phyloP scores from a whole-genome alignment of 2,888 invertebrate species.

The Bruchidius siliquastri region DNA sequence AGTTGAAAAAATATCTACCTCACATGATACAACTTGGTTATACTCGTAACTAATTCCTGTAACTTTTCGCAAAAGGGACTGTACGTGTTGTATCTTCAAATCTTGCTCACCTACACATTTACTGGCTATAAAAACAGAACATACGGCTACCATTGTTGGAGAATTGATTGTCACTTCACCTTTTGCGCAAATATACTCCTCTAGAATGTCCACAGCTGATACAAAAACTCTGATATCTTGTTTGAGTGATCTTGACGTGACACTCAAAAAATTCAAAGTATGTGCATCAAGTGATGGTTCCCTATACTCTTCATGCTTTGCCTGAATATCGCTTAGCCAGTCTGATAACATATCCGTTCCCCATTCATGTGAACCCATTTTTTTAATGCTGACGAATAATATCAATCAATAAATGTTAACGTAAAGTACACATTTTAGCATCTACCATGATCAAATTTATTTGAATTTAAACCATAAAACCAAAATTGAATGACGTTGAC shows the following conservation, averaged over 20 bases:
- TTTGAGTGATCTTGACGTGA: constrained; percentile 32
- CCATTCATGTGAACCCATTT: background rate
- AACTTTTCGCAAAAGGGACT: constrained; percentile 28
- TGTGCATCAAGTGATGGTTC: constrained; percentile 34
- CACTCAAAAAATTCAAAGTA: constrained; percentile 31
- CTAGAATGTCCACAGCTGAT: constrained; percentile 34
- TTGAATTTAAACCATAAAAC: too few species aligned
- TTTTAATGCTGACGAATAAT: background rate
- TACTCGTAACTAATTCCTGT: constrained; percentile 24
- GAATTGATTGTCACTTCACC: constrained; percentile 28
- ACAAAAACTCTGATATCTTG: constrained; percentile 38
- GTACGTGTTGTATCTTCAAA: constrained; percentile 27
- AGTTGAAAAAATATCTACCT: constrained; percentile 33
- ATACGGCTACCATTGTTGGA: constrained; percentile 21
- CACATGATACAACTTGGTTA: constrained; percentile 25
- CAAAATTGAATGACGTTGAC: too few species aligned
- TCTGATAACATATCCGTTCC: constrained; percentile 20
- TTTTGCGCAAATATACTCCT: constrained; percentile 32
- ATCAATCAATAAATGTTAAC: too few species aligned
- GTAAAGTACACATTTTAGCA: too few species aligned
- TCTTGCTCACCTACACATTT: constrained; percentile 37
- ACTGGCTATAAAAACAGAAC: constrained; percentile 22
- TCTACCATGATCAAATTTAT: too few species aligned
- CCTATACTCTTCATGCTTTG: constrained; percentile 23
- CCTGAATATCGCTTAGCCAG: constrained; percentile 28